These are phyloP conservation scores for Drosophila willistoni DNA, from an alignment of 1,140 invertebrate species.

Conservation along the genomic window DNA sequence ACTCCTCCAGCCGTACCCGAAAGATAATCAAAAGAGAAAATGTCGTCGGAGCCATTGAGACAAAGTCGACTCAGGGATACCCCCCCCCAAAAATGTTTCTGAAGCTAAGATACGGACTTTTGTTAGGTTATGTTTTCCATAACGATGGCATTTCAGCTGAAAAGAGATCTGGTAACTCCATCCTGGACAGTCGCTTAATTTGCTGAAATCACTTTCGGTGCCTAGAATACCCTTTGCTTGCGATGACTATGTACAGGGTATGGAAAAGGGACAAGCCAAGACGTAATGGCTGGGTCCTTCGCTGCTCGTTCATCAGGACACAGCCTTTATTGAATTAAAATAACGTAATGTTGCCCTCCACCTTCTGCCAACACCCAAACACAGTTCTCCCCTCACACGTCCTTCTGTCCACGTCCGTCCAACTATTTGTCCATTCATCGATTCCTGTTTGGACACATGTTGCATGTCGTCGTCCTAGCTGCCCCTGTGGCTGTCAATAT, in stretches of 20 bases:
- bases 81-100: neutral
- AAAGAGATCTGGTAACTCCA: too few species aligned
- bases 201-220: neutral
- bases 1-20: neutral
- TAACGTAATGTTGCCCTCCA: constrained; percentile 38
- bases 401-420: neutral
- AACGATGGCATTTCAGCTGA: too few species aligned
- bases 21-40: neutral
- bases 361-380: neutral
- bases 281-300: neutral
- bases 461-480: constrained; percentile 49
- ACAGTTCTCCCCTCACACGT: neutral
- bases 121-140: too few species aligned
- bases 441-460: constrained; percentile 56
- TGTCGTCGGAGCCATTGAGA: neutral
- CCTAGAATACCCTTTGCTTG: neutral
- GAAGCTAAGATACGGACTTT: too few species aligned
- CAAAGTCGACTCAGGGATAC: neutral
- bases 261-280: constrained; percentile 21
- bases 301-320: neutral
- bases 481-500: constrained; percentile 42
- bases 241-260: neutral
- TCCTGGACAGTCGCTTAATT: too few species aligned
- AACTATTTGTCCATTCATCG: constrained; percentile 24
- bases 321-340: constrained; percentile 50